A percentile compares a stretch with the other conserved stretches of the same genome.
Evolutionary conservation across 92 coral and sea anemone species (phyloP).

Genomic region (Isaurus tuberculatus): DNA sequence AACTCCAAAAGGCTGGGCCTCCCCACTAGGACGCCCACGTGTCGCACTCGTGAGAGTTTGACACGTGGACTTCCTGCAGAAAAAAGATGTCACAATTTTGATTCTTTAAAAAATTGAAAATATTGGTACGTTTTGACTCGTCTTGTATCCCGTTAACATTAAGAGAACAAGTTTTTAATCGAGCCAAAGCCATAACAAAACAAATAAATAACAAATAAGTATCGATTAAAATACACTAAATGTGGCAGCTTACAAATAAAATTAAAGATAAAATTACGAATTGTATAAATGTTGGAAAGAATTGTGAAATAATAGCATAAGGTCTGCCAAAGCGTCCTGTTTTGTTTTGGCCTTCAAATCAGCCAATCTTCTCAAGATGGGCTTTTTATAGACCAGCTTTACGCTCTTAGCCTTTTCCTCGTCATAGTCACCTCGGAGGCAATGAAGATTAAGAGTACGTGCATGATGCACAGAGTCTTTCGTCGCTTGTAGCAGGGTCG

Average conservation of each 20-base stretch:
- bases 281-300: not conserved
- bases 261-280: not conserved
- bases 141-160: constrained; percentile 29
- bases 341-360: not conserved
- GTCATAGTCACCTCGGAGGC: too few relatives aligned
- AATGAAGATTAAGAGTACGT: too few relatives aligned
- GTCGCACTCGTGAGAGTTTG: not conserved
- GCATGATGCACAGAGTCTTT: too few relatives aligned
- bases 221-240: not conserved
- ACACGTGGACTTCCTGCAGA: constrained; percentile 13
- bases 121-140: not conserved
- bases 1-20: constrained; percentile 30
- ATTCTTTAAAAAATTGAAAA: not conserved
- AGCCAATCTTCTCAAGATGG: too few relatives aligned
- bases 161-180: not conserved
- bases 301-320: not conserved
- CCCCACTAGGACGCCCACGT: constrained; percentile 17
- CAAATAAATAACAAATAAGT: not conserved
- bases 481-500: too few relatives aligned
- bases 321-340: not conserved
- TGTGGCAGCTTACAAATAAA: not conserved
- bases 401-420: too few relatives aligned
- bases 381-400: too few relatives aligned
- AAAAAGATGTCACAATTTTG: constrained; percentile 13
- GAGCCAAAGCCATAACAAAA: not conserved